A percentile compares a stretch with the other conserved stretches of the same genome.
phyloP scores from a whole-genome alignment of 2,888 invertebrate genomes.

The Platycheirus rosarum region DNA sequence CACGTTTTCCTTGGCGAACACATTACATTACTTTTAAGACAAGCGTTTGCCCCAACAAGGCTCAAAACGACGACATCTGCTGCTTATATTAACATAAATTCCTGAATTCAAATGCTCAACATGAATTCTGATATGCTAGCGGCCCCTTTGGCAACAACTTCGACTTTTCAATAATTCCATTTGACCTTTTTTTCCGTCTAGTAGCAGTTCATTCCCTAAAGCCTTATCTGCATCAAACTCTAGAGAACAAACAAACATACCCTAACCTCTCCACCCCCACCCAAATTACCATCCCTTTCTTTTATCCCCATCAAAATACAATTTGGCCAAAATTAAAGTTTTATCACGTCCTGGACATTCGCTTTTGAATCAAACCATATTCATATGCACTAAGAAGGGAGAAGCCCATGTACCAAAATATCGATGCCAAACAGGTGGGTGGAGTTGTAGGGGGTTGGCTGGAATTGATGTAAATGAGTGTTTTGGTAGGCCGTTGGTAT shows the following conservation, averaged over 20 bases:
- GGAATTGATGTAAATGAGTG: constrained; percentile 36
- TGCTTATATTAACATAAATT: constrained; percentile 42
- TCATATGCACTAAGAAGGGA: constrained; percentile 33
- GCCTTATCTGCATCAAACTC: background rate
- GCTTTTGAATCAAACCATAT: constrained; percentile 25
- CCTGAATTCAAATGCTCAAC: constrained; percentile 50
- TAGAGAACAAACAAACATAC: too few species aligned
- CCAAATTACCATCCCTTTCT: constrained; percentile 31
- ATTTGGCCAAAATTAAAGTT: constrained; percentile 75
- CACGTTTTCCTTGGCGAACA: constrained; percentile 12
- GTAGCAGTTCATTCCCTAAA: constrained; percentile 10
- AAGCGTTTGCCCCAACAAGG: constrained; percentile 26
- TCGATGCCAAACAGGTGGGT: background rate
- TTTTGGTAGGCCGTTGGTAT: background rate
- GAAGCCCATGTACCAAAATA: too few species aligned
- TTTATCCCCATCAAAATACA: constrained; percentile 69
- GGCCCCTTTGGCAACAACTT: background rate
- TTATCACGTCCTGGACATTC: constrained; percentile 75
- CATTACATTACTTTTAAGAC: background rate
- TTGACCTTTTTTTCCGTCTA: constrained; percentile 51
- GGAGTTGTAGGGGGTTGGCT: too few species aligned
- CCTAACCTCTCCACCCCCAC: background rate
- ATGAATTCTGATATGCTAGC: too few species aligned
- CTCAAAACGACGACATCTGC: constrained; percentile 49
- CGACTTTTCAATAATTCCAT: constrained; percentile 54